Percentiles rank a stretch among this genome's conserved stretches.
Evolutionary conservation across 2,113 vertebrate species (phyloP).

Genomic region (Dicerorhinus sumatrensis): DNA sequence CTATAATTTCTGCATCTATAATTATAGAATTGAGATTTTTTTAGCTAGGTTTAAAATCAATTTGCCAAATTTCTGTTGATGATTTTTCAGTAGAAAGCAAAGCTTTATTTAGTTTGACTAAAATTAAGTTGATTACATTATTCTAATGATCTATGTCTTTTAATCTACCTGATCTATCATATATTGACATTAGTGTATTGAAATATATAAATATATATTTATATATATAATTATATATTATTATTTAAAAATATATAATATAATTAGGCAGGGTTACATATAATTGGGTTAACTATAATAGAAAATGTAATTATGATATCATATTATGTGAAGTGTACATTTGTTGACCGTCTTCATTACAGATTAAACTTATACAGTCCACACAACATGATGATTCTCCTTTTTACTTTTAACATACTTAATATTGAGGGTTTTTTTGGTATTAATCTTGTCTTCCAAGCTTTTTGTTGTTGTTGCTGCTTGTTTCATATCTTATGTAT

Average conservation of each 20-base stretch:
- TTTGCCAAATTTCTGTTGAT: not conserved
- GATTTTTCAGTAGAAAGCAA: not conserved
- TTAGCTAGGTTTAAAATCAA: not conserved
- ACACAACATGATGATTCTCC: not conserved
- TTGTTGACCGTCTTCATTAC: not conserved
- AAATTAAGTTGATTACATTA: not conserved
- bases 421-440: not conserved
- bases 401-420: not conserved
- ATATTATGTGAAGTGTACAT: not conserved
- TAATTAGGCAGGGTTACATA: not conserved
- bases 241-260: not conserved
- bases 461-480: not conserved
- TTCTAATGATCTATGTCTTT: not conserved
- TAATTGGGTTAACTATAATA: not conserved
- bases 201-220: not conserved
- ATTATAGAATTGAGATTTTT: not conserved
- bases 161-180: not conserved
- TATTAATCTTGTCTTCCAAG: not conserved
- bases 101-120: not conserved
- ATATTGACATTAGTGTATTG: not conserved
- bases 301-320: not conserved
- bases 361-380: not conserved
- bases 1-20: not conserved
- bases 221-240: no score
- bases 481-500: not conserved